Percentiles rank a stretch among this genome's conserved stretches.
phyloP scores from a whole-genome alignment of 2,113 vertebrate species.

The Mustela lutreola region DNA sequence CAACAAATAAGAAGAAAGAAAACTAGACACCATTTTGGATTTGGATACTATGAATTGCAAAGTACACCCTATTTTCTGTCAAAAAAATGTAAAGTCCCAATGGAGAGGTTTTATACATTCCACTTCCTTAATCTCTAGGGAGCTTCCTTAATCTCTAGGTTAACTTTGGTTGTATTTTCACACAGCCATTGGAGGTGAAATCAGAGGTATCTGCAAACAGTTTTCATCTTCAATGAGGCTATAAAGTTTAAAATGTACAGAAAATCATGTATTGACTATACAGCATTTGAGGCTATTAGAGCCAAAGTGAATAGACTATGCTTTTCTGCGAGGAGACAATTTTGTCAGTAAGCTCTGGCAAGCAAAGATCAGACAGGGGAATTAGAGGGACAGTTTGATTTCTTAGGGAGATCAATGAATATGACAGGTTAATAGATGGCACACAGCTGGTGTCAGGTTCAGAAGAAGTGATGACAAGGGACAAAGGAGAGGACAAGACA shows the following conservation, averaged over 20 bases:
- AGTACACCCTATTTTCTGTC: conserved; percentile 56
- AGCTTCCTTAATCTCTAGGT: conserved; percentile 71
- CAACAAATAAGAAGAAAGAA: conserved; percentile 43
- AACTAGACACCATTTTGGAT: conserved; percentile 51
- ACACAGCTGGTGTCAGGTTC: conserved; percentile 64
- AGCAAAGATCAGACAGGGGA: conserved; percentile 75
- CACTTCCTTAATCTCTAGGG: conserved; percentile 69
- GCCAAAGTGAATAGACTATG: conserved; percentile 53
- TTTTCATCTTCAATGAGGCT: conserved; percentile 72
- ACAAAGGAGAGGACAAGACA: conserved; percentile 64
- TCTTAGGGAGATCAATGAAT: conserved; percentile 82
- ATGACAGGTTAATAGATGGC: conserved; percentile 83
- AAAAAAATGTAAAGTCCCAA: conserved; percentile 59
- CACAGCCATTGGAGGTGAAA: conserved; percentile 70
- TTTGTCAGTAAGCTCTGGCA: conserved; percentile 77
- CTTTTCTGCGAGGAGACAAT: conserved; percentile 55
- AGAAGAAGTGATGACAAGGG: conserved; percentile 74
- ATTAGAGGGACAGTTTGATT: conserved; percentile 81
- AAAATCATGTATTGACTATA: conserved; percentile 73
- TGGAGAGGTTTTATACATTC: conserved; percentile 67
- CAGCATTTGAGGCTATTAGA: conserved; percentile 70
- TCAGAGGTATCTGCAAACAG: conserved; percentile 76
- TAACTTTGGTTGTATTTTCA: conserved; percentile 75
- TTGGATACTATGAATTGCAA: conserved; percentile 49
- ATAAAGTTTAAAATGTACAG: conserved; percentile 74